Conservation (phyloP, 2,888 invertebrate species). For the Andrena marginata region DNA sequence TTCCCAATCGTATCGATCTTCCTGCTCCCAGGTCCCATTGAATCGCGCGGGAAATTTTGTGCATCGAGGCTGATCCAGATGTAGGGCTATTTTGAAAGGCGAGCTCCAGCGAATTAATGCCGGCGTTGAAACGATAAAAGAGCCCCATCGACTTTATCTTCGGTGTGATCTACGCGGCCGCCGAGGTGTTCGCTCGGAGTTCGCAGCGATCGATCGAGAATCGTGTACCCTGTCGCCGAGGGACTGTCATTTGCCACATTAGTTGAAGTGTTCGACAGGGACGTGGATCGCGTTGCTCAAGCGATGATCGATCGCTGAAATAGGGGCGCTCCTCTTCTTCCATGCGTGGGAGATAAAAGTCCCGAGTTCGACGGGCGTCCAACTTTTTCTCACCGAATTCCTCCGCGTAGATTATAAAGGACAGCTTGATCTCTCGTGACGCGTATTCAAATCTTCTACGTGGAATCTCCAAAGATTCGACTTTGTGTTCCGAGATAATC, state of each 20-base stretch:
- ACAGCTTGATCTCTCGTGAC: neutral
- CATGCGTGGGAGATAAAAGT: neutral
- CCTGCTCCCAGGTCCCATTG: neutral
- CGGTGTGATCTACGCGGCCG: slow-evolving; percentile 41
- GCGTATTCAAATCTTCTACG: too few relatives aligned
- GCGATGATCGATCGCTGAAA: slow-evolving; percentile 47
- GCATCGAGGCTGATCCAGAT: too few relatives aligned
- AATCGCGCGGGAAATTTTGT: neutral
- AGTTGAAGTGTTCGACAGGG: slow-evolving; percentile 24
- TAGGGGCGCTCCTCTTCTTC: slow-evolving; percentile 20
- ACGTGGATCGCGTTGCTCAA: slow-evolving; percentile 39
- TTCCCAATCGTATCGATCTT: neutral
- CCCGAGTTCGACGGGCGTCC: neutral
- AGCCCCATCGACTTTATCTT: slow-evolving; percentile 47
- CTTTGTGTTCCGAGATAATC: too few relatives aligned
- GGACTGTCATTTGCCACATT: slow-evolving; percentile 44
- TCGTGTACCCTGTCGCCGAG: slow-evolving; percentile 46
- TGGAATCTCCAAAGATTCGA: too few relatives aligned
- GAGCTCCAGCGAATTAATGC: slow-evolving; percentile 24
- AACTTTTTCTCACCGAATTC: neutral
- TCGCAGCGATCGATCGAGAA: slow-evolving; percentile 52
- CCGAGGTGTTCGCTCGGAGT: slow-evolving; percentile 22
- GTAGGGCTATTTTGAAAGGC: neutral
- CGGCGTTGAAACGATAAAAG: slow-evolving; percentile 37
- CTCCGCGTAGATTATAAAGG: neutral